Percentiles rank a stretch among this genome's conserved stretches.
Conservation (phyloP, 2,113 vertebrate genomes). For the Brachyhypopomus gauderio region DNA sequence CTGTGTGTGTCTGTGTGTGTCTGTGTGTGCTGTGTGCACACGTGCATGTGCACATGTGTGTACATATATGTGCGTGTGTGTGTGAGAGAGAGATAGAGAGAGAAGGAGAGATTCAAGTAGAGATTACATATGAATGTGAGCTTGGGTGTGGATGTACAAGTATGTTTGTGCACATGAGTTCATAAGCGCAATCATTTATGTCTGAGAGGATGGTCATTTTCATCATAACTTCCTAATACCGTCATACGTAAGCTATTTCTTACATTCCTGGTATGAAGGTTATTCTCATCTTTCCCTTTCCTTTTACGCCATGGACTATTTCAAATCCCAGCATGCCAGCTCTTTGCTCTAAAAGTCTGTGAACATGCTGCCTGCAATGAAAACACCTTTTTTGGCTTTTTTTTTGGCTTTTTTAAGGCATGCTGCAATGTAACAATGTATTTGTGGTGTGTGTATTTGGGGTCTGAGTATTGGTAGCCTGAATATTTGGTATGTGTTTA, state of each 20-base stretch:
- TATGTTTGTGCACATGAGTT: slow-evolving; percentile 15
- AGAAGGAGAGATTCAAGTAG: too few relatives aligned
- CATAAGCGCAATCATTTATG: background rate
- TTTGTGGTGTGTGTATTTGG: background rate
- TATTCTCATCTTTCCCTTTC: background rate
- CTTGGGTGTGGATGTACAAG: background rate
- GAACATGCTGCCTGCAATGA: background rate
- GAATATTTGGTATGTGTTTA: too few relatives aligned
- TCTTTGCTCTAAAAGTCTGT: background rate
- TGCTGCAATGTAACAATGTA: background rate
- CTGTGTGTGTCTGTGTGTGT: too few relatives aligned
- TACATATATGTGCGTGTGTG: background rate
- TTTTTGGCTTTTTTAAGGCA: too few relatives aligned
- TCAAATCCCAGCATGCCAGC: background rate
- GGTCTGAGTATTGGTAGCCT: background rate
- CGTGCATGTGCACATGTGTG: background rate
- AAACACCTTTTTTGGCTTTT: too few relatives aligned
- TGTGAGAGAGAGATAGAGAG: background rate
- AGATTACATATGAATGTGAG: too few relatives aligned
- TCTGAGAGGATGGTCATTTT: background rate
- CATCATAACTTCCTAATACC: background rate
- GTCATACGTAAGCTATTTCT: background rate
- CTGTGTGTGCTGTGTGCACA: background rate
- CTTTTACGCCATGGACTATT: background rate
- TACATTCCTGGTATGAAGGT: background rate